Evolutionary conservation across 2,113 vertebrate species (phyloP), one percentile per base, ranked within the genome.

Genomic region (Rallus limicola): DNA sequence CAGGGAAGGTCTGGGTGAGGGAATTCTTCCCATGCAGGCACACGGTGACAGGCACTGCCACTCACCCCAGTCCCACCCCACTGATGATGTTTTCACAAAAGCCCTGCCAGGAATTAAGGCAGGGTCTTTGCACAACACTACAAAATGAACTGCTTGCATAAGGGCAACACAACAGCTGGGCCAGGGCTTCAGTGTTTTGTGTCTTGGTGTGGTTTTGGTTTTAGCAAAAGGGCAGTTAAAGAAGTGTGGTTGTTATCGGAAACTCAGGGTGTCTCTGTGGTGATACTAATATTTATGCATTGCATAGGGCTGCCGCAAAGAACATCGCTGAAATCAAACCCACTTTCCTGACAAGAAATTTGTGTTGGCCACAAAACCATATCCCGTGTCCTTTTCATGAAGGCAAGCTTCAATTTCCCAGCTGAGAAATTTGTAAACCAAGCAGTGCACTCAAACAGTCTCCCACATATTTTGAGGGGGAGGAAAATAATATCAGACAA

Each of bases 401-500:
- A 84, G 17, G 8, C 56, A 68, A 83, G 13, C 15, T 75, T 67
- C 10, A 13, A 2, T 36, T 20, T 46, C 72, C 44, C 40, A n/a
- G 38, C 28, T 46, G 40, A 76, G 63, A 78, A 55, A 53, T 90
- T 67, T 75, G 88, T 86, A 88, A 96, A 74, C 33, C 50, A 48
- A 42, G 68, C 4, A 40, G 34, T 0, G 0, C 34, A 42, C 13
- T 67, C 44, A 42, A 80, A 91, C 23, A 74, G 9, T 59, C 84
- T 92, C 88, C 85, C 64, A 68, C 76, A 2, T 88, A 62, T 60
- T 95, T 78, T 52, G 94, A 86, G 36, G 46, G 50, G 86, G 88
- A 93, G 72, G 71, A 94, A 80, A 72, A 67, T 40, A 78, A 62
- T 80, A 60, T n/a, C 91, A 78, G 23, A 42, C 44, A 83, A 67